Conservation (phyloP, 2,113 vertebrate genomes). For the Myrmecophaga tridactyla region DNA sequence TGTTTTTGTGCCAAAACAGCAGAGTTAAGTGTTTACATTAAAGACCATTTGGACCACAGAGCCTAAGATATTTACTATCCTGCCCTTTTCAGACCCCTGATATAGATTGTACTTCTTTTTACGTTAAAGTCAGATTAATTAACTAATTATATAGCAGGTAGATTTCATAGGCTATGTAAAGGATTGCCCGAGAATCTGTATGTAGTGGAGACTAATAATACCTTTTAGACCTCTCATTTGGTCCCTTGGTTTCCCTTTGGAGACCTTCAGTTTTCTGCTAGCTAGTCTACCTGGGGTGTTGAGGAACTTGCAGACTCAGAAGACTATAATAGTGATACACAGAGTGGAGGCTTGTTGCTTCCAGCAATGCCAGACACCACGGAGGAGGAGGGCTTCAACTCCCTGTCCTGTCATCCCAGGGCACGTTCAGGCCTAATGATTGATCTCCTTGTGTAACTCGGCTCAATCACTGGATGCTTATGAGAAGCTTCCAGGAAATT, state of each 20-base stretch:
- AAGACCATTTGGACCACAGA: neutral
- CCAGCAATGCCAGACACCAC: neutral
- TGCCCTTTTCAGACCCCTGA: neutral
- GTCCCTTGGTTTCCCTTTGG: rapidly evolving
- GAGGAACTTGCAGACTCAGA: neutral
- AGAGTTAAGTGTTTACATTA: neutral
- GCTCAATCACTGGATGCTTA: neutral
- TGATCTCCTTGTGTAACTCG: neutral
- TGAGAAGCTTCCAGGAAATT: neutral
- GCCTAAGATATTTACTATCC: neutral
- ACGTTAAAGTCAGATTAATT: neutral
- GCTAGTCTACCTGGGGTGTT: neutral
- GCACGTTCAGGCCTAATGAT: neutral
- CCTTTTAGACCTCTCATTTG: neutral
- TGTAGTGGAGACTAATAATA: neutral
- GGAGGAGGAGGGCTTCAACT: neutral
- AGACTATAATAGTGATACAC: neutral
- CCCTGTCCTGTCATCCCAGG: neutral
- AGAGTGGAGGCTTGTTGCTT: neutral
- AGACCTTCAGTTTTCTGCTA: neutral
- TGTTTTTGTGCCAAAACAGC: neutral
- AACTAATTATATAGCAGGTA: neutral
- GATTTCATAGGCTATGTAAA: neutral
- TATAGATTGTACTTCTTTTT: neutral
- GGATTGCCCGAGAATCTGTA: neutral